Base-by-base conservation (phyloP, 2,113 vertebrate species). In the Pavo muticus region DNA sequence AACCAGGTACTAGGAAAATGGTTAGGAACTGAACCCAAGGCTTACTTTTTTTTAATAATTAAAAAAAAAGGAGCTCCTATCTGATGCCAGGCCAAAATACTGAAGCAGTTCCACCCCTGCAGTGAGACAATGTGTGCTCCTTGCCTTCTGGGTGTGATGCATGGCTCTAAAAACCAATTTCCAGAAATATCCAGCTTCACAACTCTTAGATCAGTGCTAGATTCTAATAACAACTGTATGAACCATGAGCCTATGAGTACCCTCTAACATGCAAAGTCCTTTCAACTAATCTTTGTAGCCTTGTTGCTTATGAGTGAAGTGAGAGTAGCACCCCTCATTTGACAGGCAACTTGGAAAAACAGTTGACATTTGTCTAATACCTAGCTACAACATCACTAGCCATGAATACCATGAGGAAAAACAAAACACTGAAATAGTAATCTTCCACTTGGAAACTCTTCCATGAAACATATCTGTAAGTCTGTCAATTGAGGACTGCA, bases 1-100 rank as follows among this genome's bases (percentile, higher is more conserved):
- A 70, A 50, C 4, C 25, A 80, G 6, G 9, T 32, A 40, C n/a
- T n/a, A 70, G 14, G 39, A 78, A 78, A 6, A 27, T 0, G 0
- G 10, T 48, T 63, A 60, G 63, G 42, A 87, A 64, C 10, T 13
- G 1, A 69, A 64, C 15, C 6, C 39, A 72, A 11, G 6, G 10
- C 42, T 91, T 52, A 44, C 14, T 44, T 44, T 57, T 2, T 37
- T 50, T 50, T 24, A n/a, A n/a, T n/a, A n/a, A n/a, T n/a, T n/a
- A 52, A 30, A 29, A 1, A 3, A 29, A 17, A 32, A 1, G 3
- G 21, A 57, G 20, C 5, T 84, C 5, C 20, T 57, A 77, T 19
- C 1, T 48, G 35, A 47, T 30, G 15, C 17, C 59, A 70, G 35
- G 23, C 7, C 56, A 61, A 10, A 23, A 37, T 11, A 50, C 8